Percentiles rank a stretch among this genome's conserved stretches.
These are phyloP conservation scores for Hypomecis punctinalis DNA, from an alignment of 2,888 invertebrate genomes.

Conservation along the genomic window DNA sequence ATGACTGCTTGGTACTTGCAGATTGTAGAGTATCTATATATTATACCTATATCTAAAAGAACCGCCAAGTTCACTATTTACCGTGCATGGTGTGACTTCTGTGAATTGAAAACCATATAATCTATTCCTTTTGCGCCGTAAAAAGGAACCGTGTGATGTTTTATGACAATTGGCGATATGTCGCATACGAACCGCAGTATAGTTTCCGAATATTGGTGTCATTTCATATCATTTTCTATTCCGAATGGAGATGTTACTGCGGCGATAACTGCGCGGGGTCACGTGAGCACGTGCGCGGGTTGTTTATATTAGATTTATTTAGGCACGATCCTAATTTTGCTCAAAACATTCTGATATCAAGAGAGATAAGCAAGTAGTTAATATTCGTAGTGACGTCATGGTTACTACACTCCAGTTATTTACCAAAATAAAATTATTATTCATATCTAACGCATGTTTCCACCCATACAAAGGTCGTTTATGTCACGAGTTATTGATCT, in stretches of 20 bases:
- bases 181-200: constrained; percentile 25
- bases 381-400: not conserved
- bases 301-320: constrained; percentile 26
- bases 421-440: not conserved
- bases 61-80: not conserved
- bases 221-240: constrained; percentile 39
- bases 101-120: constrained; percentile 8
- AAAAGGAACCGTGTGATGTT: constrained; percentile 19
- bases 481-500: not conserved
- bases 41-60: too few relatives aligned
- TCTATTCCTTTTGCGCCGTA: constrained; percentile 11
- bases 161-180: constrained; percentile 22
- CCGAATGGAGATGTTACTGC: constrained; percentile 45
- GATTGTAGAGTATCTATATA: too few relatives aligned
- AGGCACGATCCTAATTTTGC: constrained; percentile 21
- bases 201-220: constrained; percentile 34
- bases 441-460: not conserved
- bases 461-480: not conserved
- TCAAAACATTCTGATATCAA: constrained; percentile 27
- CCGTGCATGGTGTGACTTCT: constrained; percentile 16
- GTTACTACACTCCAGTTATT: not conserved
- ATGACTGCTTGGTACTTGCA: too few relatives aligned
- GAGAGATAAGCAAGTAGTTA: not conserved
- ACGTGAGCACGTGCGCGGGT: constrained; percentile 49
- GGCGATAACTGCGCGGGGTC: constrained; percentile 47